Base-by-base conservation (phyloP, 2,113 vertebrate species). In the Pycnonotus jocosus region DNA sequence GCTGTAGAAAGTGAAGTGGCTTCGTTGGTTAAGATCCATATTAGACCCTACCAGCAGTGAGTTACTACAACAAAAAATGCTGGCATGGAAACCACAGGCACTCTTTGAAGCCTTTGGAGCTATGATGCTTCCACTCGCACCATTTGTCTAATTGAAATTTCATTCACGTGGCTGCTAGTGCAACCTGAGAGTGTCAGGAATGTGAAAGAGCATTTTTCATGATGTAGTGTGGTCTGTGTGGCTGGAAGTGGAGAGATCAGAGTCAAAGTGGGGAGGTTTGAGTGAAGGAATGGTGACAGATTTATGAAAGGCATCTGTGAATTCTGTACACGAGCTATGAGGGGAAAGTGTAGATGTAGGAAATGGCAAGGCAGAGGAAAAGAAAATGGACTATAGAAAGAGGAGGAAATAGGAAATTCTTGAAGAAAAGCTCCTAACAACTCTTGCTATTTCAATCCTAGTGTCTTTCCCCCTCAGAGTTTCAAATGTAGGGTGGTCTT, bases 71-170 rank as follows among this genome's bases (percentile, higher is more conserved):
- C 88, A 90, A 73, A 66, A 94, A 90, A 86, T 84, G 76, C 86
- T 64, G 40, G 71, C 68, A 33, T 64, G 69, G 56, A 90, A 94
- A 56, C 90, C 95, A 93, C 88, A 78, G 31, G 21, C 73, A 64
- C 28, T 44, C 90, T 94, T 96, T 96, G 95, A 96, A 92, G 80
- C 79, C 80, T 74, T 58, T 57, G 72, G 86, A 94, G 37, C 50
- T 88, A 2, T 45, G 57, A 66, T 3, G 12, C 40, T 94, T 71
- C 56, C 40, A 35, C 83, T 93, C 30, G 3, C 56, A 81, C 51
- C 64, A 44, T 65, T 77, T 20, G 9, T 69, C 37, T 53, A 22
- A 12, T 13, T 58, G 74, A 66, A 56, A 42, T 90, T 84, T 56
- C 48, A 11, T 93, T 95, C 88, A 68, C 31, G 38, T 3, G 8